Base-by-base conservation (phyloP, 2,113 vertebrate species). In the Amphiprion ocellaris region DNA sequence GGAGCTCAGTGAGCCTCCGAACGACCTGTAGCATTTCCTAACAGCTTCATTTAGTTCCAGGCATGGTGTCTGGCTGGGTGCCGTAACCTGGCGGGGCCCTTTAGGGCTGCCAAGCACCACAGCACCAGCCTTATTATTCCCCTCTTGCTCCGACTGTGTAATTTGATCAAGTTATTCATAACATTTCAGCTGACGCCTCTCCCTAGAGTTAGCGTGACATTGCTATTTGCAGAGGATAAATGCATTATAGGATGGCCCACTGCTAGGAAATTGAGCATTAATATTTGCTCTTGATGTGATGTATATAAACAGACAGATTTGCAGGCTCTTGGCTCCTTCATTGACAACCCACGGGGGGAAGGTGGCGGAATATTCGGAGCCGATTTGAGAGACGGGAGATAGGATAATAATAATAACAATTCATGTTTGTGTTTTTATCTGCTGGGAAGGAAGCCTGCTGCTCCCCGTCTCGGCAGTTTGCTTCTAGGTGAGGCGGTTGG, bases 111-210 rank as follows among this genome's bases (percentile, higher is more conserved):
- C 82, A 82, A 85, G 67, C 82, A 30, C 75, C 82, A 66, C 83
- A 75, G 63, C 82, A 50, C 69, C 84, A 53, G 79, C 80, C 81
- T 92, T 90, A 91, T 90, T 91, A 92, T 92, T 90, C 89, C 87
- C 85, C 82, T 88, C 88, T 81, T 85, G 87, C 90, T 90, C 86
- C 37, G 47, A 84, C 86, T 89, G 87, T 90, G 93, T 93, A 90
- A 94, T 93, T 92, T 91, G 89, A 93, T 94, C 82, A 89, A 88
- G 90, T 93, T 93, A 93, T 93, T 94, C 90, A 93, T 93, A 91
- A 87, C 87, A 89, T 93, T 91, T 91, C 81, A 85, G 82, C 91
- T 85, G 89, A 93, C 66, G 87, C 82, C 87, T 88, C 82, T 90
- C 87, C 90, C 86, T 73, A 79, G 88, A 89, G 89, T 91, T 87